phyloP scores from a whole-genome alignment of 2,113 vertebrate species.

The Ascaphus truei region DNA sequence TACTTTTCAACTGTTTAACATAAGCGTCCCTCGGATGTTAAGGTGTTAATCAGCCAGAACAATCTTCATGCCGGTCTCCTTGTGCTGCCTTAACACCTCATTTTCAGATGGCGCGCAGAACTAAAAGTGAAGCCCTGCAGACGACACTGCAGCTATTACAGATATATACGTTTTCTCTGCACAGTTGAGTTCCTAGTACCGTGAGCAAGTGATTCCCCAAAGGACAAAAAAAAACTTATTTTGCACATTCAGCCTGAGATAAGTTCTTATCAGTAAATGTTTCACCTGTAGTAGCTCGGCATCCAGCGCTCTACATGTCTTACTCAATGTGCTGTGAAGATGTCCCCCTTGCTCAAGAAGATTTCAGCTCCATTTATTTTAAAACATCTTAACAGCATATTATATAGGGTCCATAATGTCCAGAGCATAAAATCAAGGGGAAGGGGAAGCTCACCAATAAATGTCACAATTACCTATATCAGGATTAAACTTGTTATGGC shows the following conservation, averaged over 20 bases:
- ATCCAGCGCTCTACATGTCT: too few relatives aligned
- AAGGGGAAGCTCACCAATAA: too few relatives aligned
- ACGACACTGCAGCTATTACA: constrained; percentile 9
- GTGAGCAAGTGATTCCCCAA: constrained; percentile 1
- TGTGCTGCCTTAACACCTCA: constrained; percentile 3
- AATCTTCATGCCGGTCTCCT: neutral
- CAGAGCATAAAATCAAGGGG: too few relatives aligned
- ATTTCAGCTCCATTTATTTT: too few relatives aligned
- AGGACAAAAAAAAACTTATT: constrained; percentile 4
- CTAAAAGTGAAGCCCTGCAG: constrained; percentile 6
- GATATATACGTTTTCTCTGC: neutral
- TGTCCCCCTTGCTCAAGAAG: too few relatives aligned
- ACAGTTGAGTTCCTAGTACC: neutral
- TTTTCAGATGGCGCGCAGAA: constrained; percentile 5
- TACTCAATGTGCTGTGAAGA: too few relatives aligned
- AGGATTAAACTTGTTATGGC: too few relatives aligned
- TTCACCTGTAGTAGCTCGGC: constrained; percentile 1
- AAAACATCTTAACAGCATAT: too few relatives aligned
- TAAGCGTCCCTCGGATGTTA: neutral
- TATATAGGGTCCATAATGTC: too few relatives aligned
- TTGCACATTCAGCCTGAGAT: neutral
- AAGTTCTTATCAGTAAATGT: too few relatives aligned
- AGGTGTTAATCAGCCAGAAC: neutral
- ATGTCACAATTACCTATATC: too few relatives aligned
- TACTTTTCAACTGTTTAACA: too few relatives aligned